Conservation (phyloP, 1,140 invertebrate species). For the Nylanderia fulva region DNA sequence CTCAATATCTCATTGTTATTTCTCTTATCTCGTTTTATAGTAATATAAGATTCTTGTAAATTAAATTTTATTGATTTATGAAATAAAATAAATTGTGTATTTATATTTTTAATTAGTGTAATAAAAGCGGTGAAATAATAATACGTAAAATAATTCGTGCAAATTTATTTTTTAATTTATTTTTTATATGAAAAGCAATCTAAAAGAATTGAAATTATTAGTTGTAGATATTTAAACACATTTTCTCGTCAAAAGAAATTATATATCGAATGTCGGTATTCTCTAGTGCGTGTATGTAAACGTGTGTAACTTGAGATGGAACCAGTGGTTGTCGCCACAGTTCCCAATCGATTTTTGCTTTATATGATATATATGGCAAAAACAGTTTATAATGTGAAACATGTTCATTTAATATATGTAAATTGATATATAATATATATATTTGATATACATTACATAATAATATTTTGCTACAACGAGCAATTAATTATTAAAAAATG, state of each 20-base stretch:
- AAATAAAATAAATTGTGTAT: neutral
- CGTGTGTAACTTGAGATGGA: neutral
- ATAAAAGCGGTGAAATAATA: neutral
- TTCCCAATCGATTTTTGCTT: neutral
- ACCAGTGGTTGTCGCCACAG: neutral
- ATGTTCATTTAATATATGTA: too few species aligned
- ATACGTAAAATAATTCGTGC: neutral
- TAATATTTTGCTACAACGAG: neutral
- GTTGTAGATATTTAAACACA: neutral
- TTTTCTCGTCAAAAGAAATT: neutral
- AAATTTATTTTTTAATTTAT: neutral
- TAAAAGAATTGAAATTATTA: conserved; percentile 15
- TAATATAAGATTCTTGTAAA: too few species aligned
- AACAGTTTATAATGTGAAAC: too few species aligned
- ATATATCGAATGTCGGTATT: conserved; percentile 49
- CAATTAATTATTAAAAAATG: neutral
- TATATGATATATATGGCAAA: too few species aligned
- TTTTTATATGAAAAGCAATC: neutral
- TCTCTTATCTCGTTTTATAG: too few species aligned
- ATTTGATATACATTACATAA: neutral
- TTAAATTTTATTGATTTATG: too few species aligned
- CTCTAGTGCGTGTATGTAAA: neutral
- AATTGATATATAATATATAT: too few species aligned
- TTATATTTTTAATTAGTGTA: neutral
- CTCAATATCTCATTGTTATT: too few species aligned